Conservation (phyloP, 2,888 invertebrate species). For the Seira ritae region DNA sequence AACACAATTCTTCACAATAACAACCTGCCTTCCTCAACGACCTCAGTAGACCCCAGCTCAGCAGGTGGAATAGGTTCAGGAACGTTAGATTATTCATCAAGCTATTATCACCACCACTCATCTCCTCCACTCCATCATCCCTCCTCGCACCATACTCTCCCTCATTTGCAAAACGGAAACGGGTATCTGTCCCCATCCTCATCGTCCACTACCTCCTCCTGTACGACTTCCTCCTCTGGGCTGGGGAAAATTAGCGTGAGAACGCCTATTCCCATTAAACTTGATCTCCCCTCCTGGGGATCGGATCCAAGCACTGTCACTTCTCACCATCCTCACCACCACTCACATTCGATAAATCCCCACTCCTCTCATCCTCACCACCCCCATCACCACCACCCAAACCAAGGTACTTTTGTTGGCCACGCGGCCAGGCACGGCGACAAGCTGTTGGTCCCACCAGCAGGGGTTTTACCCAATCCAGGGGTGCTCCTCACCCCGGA, state of each 20-base stretch:
- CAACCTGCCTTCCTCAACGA: constrained; percentile 38
- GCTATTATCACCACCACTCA: constrained; percentile 29
- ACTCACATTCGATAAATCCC: not conserved
- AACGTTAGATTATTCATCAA: constrained; percentile 6
- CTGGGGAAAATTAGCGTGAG: constrained; percentile 64
- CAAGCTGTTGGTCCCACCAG: constrained; percentile 73
- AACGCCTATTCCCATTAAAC: constrained; percentile 68
- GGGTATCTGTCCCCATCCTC: not conserved
- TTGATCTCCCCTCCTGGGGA: constrained; percentile 68
- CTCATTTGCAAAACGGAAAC: constrained; percentile 39
- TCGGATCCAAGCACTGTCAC: constrained; percentile 33
- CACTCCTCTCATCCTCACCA: not conserved
- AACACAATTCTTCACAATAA: constrained; percentile 50
- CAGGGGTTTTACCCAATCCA: constrained; percentile 71
- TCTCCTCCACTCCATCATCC: constrained; percentile 31
- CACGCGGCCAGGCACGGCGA: constrained; percentile 69
- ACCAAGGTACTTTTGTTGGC: constrained; percentile 24
- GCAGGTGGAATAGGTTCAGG: constrained; percentile 32
- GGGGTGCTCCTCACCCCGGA: constrained; percentile 72
- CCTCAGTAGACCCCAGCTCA: constrained; percentile 48
- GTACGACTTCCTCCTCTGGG: constrained; percentile 12
- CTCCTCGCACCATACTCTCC: constrained; percentile 36
- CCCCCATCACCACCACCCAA: constrained; percentile 27
- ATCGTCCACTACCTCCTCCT: not conserved
- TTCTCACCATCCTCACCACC: not conserved